phyloP scores from a whole-genome alignment of 2,888 invertebrate species.

The Brenthis hecate region DNA sequence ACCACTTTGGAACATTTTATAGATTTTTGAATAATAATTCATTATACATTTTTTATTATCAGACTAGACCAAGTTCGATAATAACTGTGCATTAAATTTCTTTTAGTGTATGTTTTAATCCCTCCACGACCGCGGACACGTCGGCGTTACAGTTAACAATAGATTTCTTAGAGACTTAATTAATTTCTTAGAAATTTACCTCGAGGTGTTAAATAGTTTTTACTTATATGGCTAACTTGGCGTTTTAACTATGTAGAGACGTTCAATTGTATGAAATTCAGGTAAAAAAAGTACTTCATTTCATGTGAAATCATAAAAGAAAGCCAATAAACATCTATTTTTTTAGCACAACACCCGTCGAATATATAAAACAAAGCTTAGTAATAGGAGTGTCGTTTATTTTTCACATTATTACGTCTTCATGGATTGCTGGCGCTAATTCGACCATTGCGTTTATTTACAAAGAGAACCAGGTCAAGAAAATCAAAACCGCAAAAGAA shows the following conservation, averaged over 20 bases:
- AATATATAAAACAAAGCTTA: conserved; percentile 28
- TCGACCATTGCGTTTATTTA: conserved; percentile 58
- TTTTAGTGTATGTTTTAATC: too few relatives aligned
- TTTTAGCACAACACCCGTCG: conserved; percentile 16
- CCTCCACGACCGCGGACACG: too few relatives aligned
- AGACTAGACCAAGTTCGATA: too few relatives aligned
- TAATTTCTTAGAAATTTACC: too few relatives aligned
- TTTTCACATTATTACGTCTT: conserved; percentile 40
- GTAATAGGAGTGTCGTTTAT: conserved; percentile 30
- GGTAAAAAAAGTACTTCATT: neutral
- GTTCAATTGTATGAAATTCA: too few relatives aligned
- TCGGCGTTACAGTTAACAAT: too few relatives aligned
- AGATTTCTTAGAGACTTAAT: too few relatives aligned
- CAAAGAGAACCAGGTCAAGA: conserved; percentile 70
- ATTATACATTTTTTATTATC: neutral
- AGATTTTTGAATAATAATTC: conserved; percentile 12
- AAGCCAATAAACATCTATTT: neutral
- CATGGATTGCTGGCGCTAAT: conserved; percentile 58
- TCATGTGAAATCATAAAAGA: neutral
- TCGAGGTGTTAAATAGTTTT: too few relatives aligned
- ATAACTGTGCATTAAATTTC: too few relatives aligned
- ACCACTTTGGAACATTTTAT: conserved; percentile 8
- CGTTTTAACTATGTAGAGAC: too few relatives aligned
- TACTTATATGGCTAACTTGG: too few relatives aligned
- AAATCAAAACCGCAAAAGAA: conserved; percentile 68